A percentile compares a stretch with the other conserved stretches of the same genome.
Evolutionary conservation across 1,140 invertebrate species (phyloP).

Genomic region (Thaumatotibia leucotreta): DNA sequence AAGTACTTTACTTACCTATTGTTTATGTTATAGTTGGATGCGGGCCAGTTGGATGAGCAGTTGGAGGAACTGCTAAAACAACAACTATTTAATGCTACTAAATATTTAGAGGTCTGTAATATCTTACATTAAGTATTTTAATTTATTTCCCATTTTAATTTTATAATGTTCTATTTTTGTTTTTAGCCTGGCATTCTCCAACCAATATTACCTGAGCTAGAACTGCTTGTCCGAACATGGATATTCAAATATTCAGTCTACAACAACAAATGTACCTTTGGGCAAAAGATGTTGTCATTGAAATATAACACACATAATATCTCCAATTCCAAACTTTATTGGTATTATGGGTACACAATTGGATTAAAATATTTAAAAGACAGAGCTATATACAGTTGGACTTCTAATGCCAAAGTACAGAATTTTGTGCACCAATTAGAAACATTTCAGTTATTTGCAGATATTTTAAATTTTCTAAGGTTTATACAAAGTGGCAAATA

Average conservation of each 20-base stretch:
- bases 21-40: constrained; percentile 73
- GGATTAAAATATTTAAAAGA: constrained; percentile 76
- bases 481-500: constrained; percentile 80
- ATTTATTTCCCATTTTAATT: neutral
- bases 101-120: constrained; percentile 72
- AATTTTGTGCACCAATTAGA: constrained; percentile 73
- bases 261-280: constrained; percentile 77
- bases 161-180: constrained; percentile 2
- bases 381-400: constrained; percentile 70
- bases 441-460: constrained; percentile 74
- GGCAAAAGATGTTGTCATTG: constrained; percentile 79
- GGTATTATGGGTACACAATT: constrained; percentile 76
- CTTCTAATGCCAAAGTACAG: constrained; percentile 72
- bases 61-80: constrained; percentile 76
- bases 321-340: constrained; percentile 70
- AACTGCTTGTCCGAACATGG: constrained; percentile 76
- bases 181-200: constrained; percentile 76
- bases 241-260: constrained; percentile 78
- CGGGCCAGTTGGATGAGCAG: constrained; percentile 76
- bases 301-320: constrained; percentile 76
- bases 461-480: constrained; percentile 79
- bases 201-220: constrained; percentile 77
- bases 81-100: constrained; percentile 72
- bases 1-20: constrained; percentile 11
- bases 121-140: neutral